phyloP scores from a whole-genome alignment of 2,888 invertebrate species.

The Lagria hirta region DNA sequence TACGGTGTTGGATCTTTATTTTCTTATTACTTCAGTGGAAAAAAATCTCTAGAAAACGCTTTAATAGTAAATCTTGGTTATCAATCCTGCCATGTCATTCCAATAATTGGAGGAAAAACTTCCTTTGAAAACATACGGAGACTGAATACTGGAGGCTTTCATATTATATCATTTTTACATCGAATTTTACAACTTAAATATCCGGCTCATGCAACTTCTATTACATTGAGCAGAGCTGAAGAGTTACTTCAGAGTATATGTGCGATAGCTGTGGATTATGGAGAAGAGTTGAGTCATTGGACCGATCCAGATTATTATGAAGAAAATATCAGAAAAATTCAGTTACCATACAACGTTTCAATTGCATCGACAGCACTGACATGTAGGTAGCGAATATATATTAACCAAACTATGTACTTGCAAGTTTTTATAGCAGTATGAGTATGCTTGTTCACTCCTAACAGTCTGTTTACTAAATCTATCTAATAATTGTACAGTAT shows the following conservation, averaged over 20 bases:
- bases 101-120: conserved; percentile 72
- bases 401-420: too few species aligned
- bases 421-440: too few species aligned
- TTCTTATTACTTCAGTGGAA: conserved; percentile 65
- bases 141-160: conserved; percentile 85
- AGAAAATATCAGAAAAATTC: conserved; percentile 78
- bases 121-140: conserved; percentile 72
- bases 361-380: conserved; percentile 65
- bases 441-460: too few species aligned
- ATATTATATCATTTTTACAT: conserved; percentile 82
- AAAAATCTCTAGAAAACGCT: conserved; percentile 61
- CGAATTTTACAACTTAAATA: conserved; percentile 89
- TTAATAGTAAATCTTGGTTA: conserved; percentile 85
- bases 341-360: conserved; percentile 77
- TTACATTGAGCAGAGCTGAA: conserved; percentile 85
- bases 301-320: conserved; percentile 80
- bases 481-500: too few species aligned
- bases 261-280: conserved; percentile 75
- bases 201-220: conserved; percentile 85
- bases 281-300: conserved; percentile 79
- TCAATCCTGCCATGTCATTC: conserved; percentile 85
- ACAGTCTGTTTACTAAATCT: too few species aligned
- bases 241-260: conserved; percentile 82
- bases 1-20: conserved; percentile 87
- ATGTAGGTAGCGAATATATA: too few species aligned